A percentile compares a stretch with the other conserved stretches of the same genome.
Conservation (phyloP, 2,113 vertebrate species). For the Girardinichthys multiradiatus region DNA sequence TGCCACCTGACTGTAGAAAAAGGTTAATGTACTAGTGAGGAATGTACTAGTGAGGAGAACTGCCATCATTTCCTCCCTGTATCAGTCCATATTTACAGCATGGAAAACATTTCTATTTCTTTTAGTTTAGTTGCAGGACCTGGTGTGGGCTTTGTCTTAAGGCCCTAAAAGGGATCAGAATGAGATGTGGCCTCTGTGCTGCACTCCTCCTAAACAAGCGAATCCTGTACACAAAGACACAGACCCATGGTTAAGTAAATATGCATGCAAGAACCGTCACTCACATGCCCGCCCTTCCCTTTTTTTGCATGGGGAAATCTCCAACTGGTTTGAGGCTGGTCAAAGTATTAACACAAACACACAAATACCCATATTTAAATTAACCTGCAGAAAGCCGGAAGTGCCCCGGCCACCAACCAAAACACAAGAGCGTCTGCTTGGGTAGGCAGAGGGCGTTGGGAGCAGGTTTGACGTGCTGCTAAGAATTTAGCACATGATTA, state of each 20-base stretch:
- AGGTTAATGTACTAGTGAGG: slow-evolving; percentile 47
- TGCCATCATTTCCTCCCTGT: slow-evolving; percentile 50
- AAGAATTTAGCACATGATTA: slow-evolving; percentile 38
- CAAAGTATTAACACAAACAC: slow-evolving; percentile 14
- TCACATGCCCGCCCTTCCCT: slow-evolving; percentile 15
- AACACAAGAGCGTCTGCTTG: slow-evolving; percentile 31
- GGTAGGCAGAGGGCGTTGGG: slow-evolving; percentile 25
- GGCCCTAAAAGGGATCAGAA: slow-evolving; percentile 66
- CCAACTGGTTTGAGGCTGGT: slow-evolving; percentile 12
- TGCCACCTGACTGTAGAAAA: slow-evolving; percentile 51
- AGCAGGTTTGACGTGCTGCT: slow-evolving; percentile 41
- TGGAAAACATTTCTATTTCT: slow-evolving; percentile 52
- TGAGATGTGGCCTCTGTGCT: slow-evolving; percentile 30
- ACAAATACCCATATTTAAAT: slow-evolving; percentile 29
- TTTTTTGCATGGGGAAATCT: slow-evolving; percentile 14
- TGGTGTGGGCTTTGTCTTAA: slow-evolving; percentile 67
- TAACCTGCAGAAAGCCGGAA: slow-evolving; percentile 44
- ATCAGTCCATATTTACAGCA: slow-evolving; percentile 46
- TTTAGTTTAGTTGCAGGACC: slow-evolving; percentile 63
- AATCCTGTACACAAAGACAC: slow-evolving; percentile 17
- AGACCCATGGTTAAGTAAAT: slow-evolving; percentile 12
- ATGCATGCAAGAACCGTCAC: slow-evolving; percentile 30
- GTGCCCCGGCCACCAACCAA: slow-evolving; percentile 38
- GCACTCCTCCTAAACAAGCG: slow-evolving; percentile 22
- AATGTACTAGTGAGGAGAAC: too few relatives aligned